Base-by-base conservation (phyloP, 2,888 invertebrate genomes). In the Spicauda simplicius region DNA sequence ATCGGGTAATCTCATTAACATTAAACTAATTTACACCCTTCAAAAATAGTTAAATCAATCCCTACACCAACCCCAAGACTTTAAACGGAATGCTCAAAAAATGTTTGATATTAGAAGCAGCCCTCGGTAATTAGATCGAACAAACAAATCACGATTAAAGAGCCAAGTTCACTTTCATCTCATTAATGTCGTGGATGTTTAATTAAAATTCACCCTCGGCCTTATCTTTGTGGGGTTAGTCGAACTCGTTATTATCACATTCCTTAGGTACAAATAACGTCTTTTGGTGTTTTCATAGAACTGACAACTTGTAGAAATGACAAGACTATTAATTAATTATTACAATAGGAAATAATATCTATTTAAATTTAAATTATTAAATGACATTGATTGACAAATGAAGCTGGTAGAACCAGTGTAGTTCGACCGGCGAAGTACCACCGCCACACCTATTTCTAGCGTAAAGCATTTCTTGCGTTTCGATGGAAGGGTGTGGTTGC, bases 151-250 rank as follows among this genome's bases (percentile, higher is more conserved):
- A 85, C 87, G 88, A 87, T 89, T 67, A 88, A 86, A 85, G 82
- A 81, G 78, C 82, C 80, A 80, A 80, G 82, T 87, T 86, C 87
- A 84, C 87, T 90, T 89, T 90, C 89, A 87, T 92, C 90, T 88
- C 88, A 88, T 91, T 91, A 91, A 87, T 87, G 85, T 86, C 84
- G 81, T 83, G 84, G 85, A 84, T 85, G 86, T 92, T 92, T 92
- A 91, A 92, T 92, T 92, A 91, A 92, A 91, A 89, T 88, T 86
- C 88, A 87, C 90, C 91, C 91, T 85, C 83, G 76, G 81, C 85
- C 85, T 84, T 86, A 85, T 86, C 86, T 84, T 83, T 76, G 79
- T 80, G 77, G 84, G 84, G 84, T 84, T 88, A 86, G 60, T 83
- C 84, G 86, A 84, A 83, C 86, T 85, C 82, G 86, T 90, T 91